Conservation (phyloP, 2,797 vertebrate species). For the Eurystomus glaucurus region DNA sequence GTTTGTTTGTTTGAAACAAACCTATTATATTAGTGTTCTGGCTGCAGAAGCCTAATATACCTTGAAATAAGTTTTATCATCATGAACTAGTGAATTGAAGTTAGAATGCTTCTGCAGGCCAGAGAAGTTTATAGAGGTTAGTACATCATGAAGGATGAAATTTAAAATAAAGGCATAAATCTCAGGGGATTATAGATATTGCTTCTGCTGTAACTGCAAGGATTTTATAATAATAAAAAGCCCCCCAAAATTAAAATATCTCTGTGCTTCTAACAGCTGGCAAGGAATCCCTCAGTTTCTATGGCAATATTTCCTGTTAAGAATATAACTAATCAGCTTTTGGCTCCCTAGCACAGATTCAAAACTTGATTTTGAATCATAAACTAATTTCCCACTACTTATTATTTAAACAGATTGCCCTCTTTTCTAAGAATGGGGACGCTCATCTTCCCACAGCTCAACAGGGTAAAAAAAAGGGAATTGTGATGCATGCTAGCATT, state of each 20-base stretch:
- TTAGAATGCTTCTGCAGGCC: constrained; percentile 51
- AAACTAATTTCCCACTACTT: constrained; percentile 66
- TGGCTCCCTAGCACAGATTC: constrained; percentile 50
- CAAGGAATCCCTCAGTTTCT: constrained; percentile 71
- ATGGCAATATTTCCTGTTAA: constrained; percentile 63
- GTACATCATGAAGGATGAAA: constrained; percentile 62
- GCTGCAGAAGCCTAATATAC: constrained; percentile 80
- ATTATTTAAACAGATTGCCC: constrained; percentile 55
- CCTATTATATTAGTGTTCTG: constrained; percentile 67
- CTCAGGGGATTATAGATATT: constrained; percentile 70
- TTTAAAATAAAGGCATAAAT: constrained; percentile 75
- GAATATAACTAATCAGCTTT: constrained; percentile 47
- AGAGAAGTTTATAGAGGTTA: constrained; percentile 63
- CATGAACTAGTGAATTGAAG: constrained; percentile 78
- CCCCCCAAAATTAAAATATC: background rate
- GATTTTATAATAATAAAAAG: constrained; percentile 72
- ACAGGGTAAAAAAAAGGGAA: background rate
- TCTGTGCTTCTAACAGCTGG: constrained; percentile 17
- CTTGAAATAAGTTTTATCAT: constrained; percentile 86
- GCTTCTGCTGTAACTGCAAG: constrained; percentile 19
- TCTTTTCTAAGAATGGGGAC: constrained; percentile 50
- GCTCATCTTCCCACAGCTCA: constrained; percentile 32
- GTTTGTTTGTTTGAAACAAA: constrained; percentile 70
- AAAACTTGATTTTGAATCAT: constrained; percentile 35
- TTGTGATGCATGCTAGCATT: background rate